A percentile compares a stretch with the other conserved stretches of the same genome.
Evolutionary conservation across 2,797 vertebrate species (phyloP).

Genomic region (Mormyrops boulengeri): DNA sequence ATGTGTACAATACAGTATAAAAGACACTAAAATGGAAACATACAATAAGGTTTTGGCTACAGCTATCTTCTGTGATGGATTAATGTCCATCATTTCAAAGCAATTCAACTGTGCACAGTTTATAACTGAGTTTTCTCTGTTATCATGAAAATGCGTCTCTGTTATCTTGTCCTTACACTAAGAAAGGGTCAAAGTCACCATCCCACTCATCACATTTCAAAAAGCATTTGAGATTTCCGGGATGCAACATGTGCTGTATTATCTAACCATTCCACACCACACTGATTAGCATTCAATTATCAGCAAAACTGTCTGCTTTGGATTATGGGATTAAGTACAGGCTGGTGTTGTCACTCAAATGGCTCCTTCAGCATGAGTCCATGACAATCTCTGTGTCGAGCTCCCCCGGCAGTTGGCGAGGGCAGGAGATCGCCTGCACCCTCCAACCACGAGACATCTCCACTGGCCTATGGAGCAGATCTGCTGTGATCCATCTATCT

Average conservation of each 20-base stretch:
- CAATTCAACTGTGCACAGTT: not conserved
- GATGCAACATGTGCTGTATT: not conserved
- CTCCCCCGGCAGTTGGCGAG: not conserved
- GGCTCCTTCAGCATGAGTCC: not conserved
- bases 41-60: not conserved
- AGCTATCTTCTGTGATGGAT: not conserved
- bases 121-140: not conserved
- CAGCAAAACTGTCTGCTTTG: not conserved
- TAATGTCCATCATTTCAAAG: not conserved
- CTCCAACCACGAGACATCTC: not conserved
- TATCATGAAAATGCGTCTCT: not conserved
- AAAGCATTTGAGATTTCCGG: constrained; percentile 7
- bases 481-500: not conserved
- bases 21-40: not conserved
- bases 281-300: constrained; percentile 14
- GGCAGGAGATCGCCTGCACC: not conserved
- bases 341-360: not conserved
- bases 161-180: not conserved
- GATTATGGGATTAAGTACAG: constrained; percentile 13
- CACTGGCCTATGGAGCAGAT: constrained; percentile 6
- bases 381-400: not conserved
- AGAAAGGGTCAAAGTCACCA: not conserved
- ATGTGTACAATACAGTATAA: not conserved
- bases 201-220: not conserved
- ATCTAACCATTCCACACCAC: not conserved